These are phyloP conservation scores for crab-eating macaque (Macaca fascicularis) DNA, from an alignment of 2,113 vertebrate genomes.

Conservation along the genomic window T2T-MFA8v1.1 NC_088380.1:3410501-3411000, in stretches of 20 bases:
- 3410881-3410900: fast-evolving
- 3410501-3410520: fast-evolving
- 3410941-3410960: too few species aligned
- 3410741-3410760: fast-evolving
- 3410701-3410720: fast-evolving
- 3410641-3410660: fast-evolving
- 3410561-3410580: fast-evolving
- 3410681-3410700: neutral
- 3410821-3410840: too few species aligned
- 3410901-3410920: neutral
- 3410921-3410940: neutral
- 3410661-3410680: fast-evolving
- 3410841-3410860: neutral
- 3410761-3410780: too few species aligned
- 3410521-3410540: fast-evolving
- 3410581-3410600: neutral
- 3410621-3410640: fast-evolving
- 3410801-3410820: neutral
- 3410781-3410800: fast-evolving
- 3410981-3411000: neutral
- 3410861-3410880: neutral
- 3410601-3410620: neutral
- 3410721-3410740: fast-evolving
- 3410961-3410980: neutral
- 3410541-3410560: fast-evolving